Conservation (phyloP, 2,888 invertebrate genomes). For the Pachydiplax longipennis region DNA sequence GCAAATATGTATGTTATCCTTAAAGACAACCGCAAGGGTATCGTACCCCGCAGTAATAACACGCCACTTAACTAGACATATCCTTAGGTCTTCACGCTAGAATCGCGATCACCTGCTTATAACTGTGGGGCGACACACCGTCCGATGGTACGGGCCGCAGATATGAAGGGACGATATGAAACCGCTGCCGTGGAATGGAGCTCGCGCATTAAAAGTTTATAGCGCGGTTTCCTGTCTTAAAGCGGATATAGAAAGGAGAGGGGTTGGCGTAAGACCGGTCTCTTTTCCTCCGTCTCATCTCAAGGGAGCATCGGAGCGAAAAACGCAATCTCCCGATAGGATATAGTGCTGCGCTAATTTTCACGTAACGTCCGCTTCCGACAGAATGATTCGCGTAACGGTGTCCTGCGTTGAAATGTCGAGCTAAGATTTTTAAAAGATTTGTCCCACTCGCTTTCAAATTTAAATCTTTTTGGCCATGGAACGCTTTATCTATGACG, state of each 20-base stretch:
- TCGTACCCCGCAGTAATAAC: background rate
- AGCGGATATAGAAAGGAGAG: background rate
- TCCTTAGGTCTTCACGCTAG: background rate
- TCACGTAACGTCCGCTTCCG: background rate
- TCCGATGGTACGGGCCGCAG: background rate
- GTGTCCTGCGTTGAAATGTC: background rate
- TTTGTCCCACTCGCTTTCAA: background rate
- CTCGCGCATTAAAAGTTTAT: constrained; percentile 18
- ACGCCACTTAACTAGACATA: background rate
- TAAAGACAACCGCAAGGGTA: background rate
- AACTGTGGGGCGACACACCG: background rate
- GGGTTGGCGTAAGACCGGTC: background rate
- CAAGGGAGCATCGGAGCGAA: background rate
- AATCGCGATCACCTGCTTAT: background rate
- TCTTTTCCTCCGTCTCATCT: background rate
- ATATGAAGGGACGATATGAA: constrained; percentile 28
- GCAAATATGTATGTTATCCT: no score
- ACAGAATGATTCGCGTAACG: background rate
- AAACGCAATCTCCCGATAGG: background rate
- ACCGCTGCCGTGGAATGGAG: constrained; percentile 9
- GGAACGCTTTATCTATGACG: no score
- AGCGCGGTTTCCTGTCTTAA: constrained; percentile 21
- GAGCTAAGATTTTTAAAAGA: background rate
- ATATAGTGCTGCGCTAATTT: background rate
- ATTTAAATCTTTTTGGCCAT: background rate